A percentile compares a stretch with the other conserved stretches of the same genome.
These are phyloP conservation scores for Podarcis muralis DNA, from an alignment of 2,113 vertebrate species.

Conservation along the genomic window DNA sequence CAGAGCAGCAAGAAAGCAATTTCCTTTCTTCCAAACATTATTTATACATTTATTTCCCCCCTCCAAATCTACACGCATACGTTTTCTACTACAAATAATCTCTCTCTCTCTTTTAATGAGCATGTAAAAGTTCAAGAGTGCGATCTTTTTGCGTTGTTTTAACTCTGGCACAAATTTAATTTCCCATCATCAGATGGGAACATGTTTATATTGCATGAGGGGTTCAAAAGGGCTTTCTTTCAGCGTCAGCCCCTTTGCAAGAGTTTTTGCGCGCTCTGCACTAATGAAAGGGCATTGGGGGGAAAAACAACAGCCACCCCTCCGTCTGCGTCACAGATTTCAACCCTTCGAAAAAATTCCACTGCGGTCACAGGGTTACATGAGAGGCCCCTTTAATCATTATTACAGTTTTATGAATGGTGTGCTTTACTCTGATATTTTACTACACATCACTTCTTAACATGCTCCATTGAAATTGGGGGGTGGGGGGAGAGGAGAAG, in stretches of 20 bases:
- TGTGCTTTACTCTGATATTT: constrained; percentile 58
- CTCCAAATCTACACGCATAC: background rate
- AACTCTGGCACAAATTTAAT: constrained; percentile 29
- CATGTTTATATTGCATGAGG: background rate
- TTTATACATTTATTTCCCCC: background rate
- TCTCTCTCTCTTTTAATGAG: constrained; percentile 17
- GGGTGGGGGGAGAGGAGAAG: constrained; percentile 10
- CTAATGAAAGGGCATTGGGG: constrained; percentile 54
- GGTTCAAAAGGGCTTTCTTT: constrained; percentile 46
- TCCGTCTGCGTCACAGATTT: constrained; percentile 42
- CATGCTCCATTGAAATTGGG: constrained; percentile 33
- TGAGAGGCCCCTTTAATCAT: constrained; percentile 61
- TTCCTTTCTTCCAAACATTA: background rate
- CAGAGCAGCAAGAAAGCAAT: background rate
- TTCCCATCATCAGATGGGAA: constrained; percentile 40
- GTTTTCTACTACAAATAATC: constrained; percentile 9
- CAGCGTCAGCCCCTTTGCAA: constrained; percentile 22
- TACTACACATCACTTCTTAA: constrained; percentile 60
- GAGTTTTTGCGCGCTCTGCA: constrained; percentile 13
- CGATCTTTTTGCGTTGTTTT: constrained; percentile 20
- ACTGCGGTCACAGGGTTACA: constrained; percentile 64
- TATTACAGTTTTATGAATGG: constrained; percentile 64
- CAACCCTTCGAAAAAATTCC: constrained; percentile 57
- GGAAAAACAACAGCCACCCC: background rate
- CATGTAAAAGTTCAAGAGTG: background rate